These are phyloP conservation scores for Glyptemys insculpta DNA, from an alignment of 2,797 vertebrate species.

Conservation along the genomic window DNA sequence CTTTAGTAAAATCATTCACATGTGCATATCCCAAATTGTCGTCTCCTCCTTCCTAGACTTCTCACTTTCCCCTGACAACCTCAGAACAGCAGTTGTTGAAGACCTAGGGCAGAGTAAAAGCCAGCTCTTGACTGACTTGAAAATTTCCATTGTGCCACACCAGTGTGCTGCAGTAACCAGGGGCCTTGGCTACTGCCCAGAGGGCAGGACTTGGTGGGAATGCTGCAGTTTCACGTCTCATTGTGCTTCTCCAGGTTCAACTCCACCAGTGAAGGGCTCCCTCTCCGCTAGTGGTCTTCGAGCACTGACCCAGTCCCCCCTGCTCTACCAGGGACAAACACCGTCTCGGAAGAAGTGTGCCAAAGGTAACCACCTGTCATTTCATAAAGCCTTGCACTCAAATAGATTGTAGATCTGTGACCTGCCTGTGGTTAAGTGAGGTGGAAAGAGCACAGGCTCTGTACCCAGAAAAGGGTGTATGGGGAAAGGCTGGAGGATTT, in stretches of 20 bases:
- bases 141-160: not conserved
- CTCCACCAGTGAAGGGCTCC: constrained; percentile 80
- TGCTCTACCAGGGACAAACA: constrained; percentile 86
- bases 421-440: not conserved
- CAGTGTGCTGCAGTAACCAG: not conserved
- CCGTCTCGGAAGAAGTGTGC: constrained; percentile 62
- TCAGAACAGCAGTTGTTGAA: not conserved
- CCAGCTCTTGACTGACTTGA: not conserved
- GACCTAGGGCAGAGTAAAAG: not conserved
- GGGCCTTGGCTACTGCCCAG: not conserved
- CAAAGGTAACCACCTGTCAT: constrained; percentile 71
- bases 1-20: not conserved
- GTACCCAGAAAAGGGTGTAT: not conserved
- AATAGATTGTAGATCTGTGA: not conserved
- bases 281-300: constrained; percentile 90
- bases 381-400: fast-evolving
- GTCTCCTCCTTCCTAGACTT: not conserved
- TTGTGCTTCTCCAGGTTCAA: constrained; percentile 69
- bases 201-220: not conserved
- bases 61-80: not conserved
- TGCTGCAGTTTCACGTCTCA: not conserved
- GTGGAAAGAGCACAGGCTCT: constrained; percentile 29
- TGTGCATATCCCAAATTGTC: not conserved
- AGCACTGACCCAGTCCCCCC: constrained; percentile 92
- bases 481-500: not conserved